These are phyloP conservation scores for Eueremaeus valkanovi DNA, from an alignment of 2,888 invertebrate species.

Conservation along the genomic window DNA sequence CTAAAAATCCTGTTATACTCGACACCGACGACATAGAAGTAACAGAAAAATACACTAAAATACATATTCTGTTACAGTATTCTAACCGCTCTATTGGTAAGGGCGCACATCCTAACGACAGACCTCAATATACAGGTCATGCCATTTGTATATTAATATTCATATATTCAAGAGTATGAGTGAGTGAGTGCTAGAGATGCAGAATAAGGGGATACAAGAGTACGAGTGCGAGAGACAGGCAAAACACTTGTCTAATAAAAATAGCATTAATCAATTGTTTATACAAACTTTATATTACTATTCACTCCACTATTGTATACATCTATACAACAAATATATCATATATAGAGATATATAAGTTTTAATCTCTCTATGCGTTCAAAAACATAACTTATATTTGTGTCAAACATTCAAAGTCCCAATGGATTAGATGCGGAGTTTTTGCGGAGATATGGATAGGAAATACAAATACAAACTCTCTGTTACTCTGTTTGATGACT, in stretches of 20 bases:
- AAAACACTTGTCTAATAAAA: slow-evolving; percentile 18
- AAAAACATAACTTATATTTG: background rate
- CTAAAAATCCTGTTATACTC: too few relatives aligned
- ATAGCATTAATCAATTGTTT: slow-evolving; percentile 20
- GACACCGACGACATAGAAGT: too few relatives aligned
- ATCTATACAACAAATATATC: background rate
- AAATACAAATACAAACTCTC: too few relatives aligned
- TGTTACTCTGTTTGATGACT: too few relatives aligned
- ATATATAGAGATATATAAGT: background rate
- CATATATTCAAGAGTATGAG: slow-evolving; percentile 17
- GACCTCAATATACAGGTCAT: slow-evolving; percentile 11
- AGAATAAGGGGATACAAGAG: background rate
- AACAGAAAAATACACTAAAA: too few relatives aligned
- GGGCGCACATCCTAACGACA: too few relatives aligned
- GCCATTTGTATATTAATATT: slow-evolving; percentile 26
- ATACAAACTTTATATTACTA: background rate
- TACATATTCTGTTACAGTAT: too few relatives aligned
- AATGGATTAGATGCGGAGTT: too few relatives aligned
- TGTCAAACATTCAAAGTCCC: background rate
- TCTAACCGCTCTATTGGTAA: too few relatives aligned
- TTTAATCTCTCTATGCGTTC: background rate
- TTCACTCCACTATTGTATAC: background rate
- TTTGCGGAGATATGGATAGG: too few relatives aligned
- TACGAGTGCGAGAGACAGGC: background rate
- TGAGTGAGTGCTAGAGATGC: background rate